Conservation (phyloP, 1,140 invertebrate species). For the Phthorimaea operculella region DNA sequence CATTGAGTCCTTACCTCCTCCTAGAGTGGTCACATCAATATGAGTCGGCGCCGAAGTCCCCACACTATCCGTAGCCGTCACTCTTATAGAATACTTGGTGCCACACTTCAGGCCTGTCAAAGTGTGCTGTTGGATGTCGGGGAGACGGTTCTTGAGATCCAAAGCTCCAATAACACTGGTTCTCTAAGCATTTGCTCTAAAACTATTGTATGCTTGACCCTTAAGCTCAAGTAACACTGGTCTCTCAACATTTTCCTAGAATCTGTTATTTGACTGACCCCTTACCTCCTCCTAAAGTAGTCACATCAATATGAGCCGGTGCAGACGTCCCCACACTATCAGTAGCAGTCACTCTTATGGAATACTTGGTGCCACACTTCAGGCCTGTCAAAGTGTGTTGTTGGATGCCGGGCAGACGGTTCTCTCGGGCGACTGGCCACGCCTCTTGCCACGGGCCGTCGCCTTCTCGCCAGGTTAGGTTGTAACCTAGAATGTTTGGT, state of each 20-base stretch:
- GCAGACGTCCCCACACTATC: conserved; percentile 74
- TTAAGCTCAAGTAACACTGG: too few species aligned
- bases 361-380: conserved; percentile 81
- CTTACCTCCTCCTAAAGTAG: conserved; percentile 50
- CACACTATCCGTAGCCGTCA: conserved; percentile 79
- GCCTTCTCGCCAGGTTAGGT: conserved; percentile 51
- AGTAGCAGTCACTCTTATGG: conserved; percentile 78
- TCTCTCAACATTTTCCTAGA: too few species aligned
- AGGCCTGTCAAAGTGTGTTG: conserved; percentile 77
- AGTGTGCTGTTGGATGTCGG: conserved; percentile 67
- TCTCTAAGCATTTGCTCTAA: too few species aligned
- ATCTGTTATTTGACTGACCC: too few species aligned
- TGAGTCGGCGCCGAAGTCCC: conserved; percentile 65
- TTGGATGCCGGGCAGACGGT: conserved; percentile 35
- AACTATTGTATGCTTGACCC: too few species aligned
- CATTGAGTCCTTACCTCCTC: conserved; percentile 50
- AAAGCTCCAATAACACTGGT: too few species aligned
- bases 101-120: conserved; percentile 82
- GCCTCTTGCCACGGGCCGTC: conserved; percentile 56
- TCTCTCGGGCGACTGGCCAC: conserved; percentile 42
- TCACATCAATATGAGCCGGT: conserved; percentile 50
- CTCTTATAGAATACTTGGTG: conserved; percentile 76
- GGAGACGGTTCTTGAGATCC: conserved; percentile 34
- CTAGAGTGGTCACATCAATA: conserved; percentile 49
- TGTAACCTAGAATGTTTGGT: conserved; percentile 33